Evolutionary conservation across 2,113 vertebrate genomes (phyloP), one percentile per base, ranked within the genome.

Genomic region (Spea multiplicata): DNA sequence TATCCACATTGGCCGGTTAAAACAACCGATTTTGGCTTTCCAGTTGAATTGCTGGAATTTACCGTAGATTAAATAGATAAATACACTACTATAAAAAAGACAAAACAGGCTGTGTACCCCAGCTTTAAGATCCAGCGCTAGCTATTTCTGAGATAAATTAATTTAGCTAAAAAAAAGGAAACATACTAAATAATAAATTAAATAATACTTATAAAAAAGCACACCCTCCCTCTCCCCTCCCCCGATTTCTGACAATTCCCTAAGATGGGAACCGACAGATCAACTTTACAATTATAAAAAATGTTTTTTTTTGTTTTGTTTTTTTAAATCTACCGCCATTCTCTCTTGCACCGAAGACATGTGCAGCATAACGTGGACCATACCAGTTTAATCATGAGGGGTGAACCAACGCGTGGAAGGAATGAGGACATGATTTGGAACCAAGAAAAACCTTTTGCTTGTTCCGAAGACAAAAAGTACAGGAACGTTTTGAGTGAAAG

Each of bases 121-220:
- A 91, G 87, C 85, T 88, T 88, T 90, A 88, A 88, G 79, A 87
- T 83, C 86, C 91, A 69, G 86, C 89, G 86, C 87, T 88, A 92
- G 85, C 87, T 88, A 87, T 88, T 88, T 17, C 61, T 50, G 44
- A 86, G 83, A 85, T 90, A 86, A 86, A 59, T 88, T 94, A 94
- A 95, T 93, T 95, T 91, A 94, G 87, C 87, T 91, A 84, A 85
- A 53, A 85, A 53, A 30, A 91, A 89, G 90, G 90, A 91, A 90
- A 84, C 89, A 90, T 88, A 91, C 87, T 82, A 95, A 94, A 95
- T 84, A 94, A 96, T 96, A 96, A 96, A 95, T 96, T 95, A 95
- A 94, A 94, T 95, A 93, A 93, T 93, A 90, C 91, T 91, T 92
- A 92, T 94, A 93, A 93, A 91, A 82, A 86, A 89, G 83, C 91